Evolutionary conservation across 2,888 invertebrate genomes (phyloP).

Genomic region (Lysandra coridon): DNA sequence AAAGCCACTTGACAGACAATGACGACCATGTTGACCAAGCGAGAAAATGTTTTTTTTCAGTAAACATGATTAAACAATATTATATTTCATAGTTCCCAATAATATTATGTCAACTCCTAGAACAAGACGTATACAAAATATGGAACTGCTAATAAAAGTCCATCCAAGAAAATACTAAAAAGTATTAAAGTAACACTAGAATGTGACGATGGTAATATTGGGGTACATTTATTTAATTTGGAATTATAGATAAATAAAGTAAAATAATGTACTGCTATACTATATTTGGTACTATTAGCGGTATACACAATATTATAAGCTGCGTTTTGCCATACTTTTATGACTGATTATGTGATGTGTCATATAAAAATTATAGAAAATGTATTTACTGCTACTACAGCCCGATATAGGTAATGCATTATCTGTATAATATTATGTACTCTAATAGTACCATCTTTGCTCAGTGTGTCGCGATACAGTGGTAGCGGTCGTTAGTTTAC

Average conservation of each 20-base stretch:
- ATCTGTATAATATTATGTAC: neutral
- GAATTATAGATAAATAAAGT: neutral
- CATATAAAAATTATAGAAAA: neutral
- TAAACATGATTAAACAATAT: neutral
- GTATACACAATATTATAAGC: too few species aligned
- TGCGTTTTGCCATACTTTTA: too few species aligned
- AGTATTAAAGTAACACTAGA: slow-evolving; percentile 1
- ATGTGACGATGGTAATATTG: neutral
- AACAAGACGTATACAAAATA: neutral
- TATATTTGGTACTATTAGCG: too few species aligned
- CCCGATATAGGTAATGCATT: neutral
- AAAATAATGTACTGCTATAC: neutral
- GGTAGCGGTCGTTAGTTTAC: slow-evolving; percentile 1
- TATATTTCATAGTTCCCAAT: neutral
- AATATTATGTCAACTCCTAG: neutral
- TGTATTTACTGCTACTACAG: neutral
- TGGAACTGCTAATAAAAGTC: slow-evolving; percentile 1
- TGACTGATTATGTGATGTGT: too few species aligned
- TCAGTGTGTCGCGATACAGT: neutral
- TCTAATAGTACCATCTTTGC: neutral
- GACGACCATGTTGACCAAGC: too few species aligned
- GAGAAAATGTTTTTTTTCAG: too few species aligned
- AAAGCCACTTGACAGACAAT: too few species aligned
- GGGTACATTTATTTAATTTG: neutral
- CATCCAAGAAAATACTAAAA: slow-evolving; percentile 19